Conservation (phyloP, 2,113 vertebrate species). For the Cacatua alba region DNA sequence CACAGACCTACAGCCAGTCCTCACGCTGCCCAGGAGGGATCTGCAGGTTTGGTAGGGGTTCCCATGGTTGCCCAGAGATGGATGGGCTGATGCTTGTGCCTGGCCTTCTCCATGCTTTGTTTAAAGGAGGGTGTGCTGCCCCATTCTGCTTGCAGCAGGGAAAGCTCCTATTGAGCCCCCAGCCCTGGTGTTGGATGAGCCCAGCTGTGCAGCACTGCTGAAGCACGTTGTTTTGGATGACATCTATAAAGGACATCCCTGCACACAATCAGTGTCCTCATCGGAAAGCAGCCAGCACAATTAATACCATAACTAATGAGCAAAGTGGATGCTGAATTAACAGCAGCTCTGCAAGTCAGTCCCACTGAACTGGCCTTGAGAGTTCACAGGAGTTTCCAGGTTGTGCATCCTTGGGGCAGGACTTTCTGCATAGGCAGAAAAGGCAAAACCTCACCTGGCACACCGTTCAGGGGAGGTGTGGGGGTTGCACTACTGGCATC, state of each 20-base stretch:
- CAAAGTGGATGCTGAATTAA: not conserved
- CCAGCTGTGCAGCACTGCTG: not conserved
- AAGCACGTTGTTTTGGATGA: not conserved
- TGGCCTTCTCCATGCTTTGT: not conserved
- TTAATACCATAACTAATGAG: not conserved
- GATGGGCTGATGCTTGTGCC: not conserved
- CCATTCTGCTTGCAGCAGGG: not conserved
- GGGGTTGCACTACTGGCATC: not conserved
- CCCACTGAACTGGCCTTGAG: not conserved
- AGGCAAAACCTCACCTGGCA: slow-evolving; percentile 15
- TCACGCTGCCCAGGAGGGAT: not conserved
- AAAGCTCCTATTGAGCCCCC: not conserved
- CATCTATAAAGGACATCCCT: not conserved
- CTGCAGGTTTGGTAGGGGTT: not conserved
- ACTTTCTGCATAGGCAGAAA: not conserved
- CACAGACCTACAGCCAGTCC: not conserved
- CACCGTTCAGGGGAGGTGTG: not conserved
- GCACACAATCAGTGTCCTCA: not conserved
- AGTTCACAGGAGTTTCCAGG: not conserved
- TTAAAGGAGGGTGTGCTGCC: not conserved
- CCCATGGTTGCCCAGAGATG: not conserved
- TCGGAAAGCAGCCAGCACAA: not conserved
- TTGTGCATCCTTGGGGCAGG: not conserved
- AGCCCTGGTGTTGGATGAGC: not conserved
- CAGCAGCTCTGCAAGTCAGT: not conserved